These are phyloP conservation scores for Shinisaurus crocodilurus DNA, from an alignment of 2,113 vertebrate genomes.

Conservation along the genomic window DNA sequence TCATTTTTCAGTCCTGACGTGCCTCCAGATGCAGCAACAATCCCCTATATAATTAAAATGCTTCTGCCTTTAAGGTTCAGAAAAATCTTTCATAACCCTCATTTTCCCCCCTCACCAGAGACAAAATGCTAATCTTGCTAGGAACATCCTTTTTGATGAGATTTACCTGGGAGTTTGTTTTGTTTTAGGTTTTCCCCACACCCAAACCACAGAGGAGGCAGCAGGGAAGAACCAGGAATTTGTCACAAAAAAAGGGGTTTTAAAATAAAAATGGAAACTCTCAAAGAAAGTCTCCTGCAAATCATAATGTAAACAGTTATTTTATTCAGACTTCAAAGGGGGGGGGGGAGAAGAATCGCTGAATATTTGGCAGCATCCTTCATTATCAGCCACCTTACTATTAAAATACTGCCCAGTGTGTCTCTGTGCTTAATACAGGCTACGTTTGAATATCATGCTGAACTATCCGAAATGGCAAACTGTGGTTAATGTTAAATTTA, in stretches of 20 bases:
- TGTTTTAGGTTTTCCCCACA: not conserved
- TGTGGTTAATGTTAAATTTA: not conserved
- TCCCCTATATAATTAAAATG: not conserved
- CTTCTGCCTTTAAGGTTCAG: not conserved
- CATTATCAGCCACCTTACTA: not conserved
- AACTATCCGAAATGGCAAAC: too few relatives aligned
- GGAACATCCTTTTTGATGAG: not conserved
- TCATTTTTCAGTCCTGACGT: not conserved
- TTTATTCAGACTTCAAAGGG: not conserved
- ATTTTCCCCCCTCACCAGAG: not conserved
- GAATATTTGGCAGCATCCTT: not conserved
- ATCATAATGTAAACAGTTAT: not conserved
- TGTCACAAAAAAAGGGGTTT: not conserved
- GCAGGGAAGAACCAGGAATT: not conserved
- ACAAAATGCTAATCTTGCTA: not conserved
- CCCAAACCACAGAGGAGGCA: not conserved
- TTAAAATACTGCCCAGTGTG: not conserved
- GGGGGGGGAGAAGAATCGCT: not conserved
- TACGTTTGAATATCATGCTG: not conserved
- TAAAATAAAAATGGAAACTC: not conserved
- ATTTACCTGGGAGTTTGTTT: not conserved
- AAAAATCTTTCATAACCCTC: constrained; percentile 3
- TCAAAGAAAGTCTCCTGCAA: not conserved
- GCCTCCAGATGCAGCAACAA: not conserved
- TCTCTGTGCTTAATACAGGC: not conserved